Percentiles rank a stretch among this genome's conserved stretches.
Conservation (phyloP, 2,797 vertebrate genomes). For the Crypturellus tataupa region DNA sequence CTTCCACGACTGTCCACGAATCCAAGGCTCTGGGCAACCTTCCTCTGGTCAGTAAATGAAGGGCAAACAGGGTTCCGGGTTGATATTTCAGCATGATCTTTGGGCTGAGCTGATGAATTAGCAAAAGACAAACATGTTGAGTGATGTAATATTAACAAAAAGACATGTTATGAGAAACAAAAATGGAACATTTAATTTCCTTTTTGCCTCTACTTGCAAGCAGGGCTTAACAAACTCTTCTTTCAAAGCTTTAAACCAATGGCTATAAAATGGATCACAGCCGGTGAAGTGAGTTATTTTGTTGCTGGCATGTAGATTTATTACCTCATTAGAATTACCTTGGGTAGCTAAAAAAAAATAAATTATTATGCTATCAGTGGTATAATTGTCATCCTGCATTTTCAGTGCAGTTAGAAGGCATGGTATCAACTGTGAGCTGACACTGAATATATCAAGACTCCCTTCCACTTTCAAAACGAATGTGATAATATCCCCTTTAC, state of each 20-base stretch:
- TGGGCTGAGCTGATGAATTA: slow-evolving; percentile 31
- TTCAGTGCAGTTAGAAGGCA: slow-evolving; percentile 12
- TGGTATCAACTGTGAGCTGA: slow-evolving; percentile 7
- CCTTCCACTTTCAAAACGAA: background rate
- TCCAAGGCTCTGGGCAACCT: background rate
- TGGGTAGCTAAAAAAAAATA: slow-evolving; percentile 41
- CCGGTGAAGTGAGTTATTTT: slow-evolving; percentile 57
- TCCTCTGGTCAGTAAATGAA: slow-evolving; percentile 27
- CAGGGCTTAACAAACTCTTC: background rate
- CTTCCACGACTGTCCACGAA: background rate
- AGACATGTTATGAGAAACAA: background rate
- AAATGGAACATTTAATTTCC: slow-evolving; percentile 28
- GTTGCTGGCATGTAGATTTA: slow-evolving; percentile 59
- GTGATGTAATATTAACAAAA: background rate
- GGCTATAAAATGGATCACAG: slow-evolving; percentile 47
- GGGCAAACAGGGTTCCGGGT: background rate
- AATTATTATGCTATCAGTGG: slow-evolving; percentile 26
- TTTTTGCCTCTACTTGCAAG: background rate
- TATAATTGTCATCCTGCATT: slow-evolving; percentile 33
- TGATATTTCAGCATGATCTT: background rate
- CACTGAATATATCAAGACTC: background rate
- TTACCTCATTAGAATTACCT: slow-evolving; percentile 52
- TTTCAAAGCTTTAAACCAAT: slow-evolving; percentile 29
- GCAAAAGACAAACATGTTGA: background rate
- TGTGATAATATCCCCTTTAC: background rate